Conservation (phyloP, 2,113 vertebrate species). For the Rafetus swinhoei region DNA sequence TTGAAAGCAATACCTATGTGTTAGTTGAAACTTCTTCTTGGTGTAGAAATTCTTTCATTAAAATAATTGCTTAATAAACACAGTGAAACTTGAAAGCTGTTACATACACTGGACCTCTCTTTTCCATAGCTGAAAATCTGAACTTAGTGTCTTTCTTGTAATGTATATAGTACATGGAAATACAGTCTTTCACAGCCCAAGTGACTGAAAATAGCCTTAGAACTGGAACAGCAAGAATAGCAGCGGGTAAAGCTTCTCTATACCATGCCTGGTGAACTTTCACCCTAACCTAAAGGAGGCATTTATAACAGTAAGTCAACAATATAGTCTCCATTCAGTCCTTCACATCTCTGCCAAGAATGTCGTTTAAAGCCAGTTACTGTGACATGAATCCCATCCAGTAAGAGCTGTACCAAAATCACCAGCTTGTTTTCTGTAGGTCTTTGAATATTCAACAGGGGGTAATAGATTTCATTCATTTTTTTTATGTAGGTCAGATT, state of each 20-base stretch:
- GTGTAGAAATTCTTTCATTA: not conserved
- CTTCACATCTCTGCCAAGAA: not conserved
- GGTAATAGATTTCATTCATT: not conserved
- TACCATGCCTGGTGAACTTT: not conserved
- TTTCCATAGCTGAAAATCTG: not conserved
- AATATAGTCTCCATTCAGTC: not conserved
- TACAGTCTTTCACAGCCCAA: not conserved
- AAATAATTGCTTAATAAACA: not conserved
- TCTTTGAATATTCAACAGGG: slow-evolving; percentile 7
- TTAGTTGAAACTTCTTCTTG: not conserved
- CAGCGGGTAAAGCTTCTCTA: not conserved
- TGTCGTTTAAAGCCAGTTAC: not conserved
- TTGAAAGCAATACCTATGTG: not conserved
- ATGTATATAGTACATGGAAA: not conserved
- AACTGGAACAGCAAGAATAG: not conserved
- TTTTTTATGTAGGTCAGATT: fast-evolving
- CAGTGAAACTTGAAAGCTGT: not conserved
- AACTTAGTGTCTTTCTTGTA: not conserved
- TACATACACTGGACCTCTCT: not conserved
- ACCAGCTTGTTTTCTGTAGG: not conserved
- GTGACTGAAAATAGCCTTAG: not conserved
- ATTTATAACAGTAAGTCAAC: not conserved
- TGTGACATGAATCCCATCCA: fast-evolving
- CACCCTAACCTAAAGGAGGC: not conserved
- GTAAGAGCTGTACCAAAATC: not conserved